Conservation (phyloP, 2,113 vertebrate genomes). For the Columba livia region DNA sequence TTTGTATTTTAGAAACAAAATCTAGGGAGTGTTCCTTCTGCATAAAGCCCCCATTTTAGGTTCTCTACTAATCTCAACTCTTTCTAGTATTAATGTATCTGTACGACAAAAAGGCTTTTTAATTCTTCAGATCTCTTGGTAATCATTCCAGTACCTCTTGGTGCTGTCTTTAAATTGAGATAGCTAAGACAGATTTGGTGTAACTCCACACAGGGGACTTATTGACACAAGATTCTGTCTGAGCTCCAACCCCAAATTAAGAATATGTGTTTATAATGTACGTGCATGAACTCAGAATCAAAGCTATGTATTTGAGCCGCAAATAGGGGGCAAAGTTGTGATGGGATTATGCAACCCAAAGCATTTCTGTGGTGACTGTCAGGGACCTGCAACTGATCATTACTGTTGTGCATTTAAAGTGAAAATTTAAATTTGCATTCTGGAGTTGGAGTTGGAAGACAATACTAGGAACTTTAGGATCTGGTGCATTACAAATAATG, state of each 20-base stretch:
- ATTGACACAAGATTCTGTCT: not conserved
- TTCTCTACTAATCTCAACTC: not conserved
- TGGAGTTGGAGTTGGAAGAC: not conserved
- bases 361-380: not conserved
- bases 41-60: not conserved
- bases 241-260: not conserved
- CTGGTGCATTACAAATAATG: not conserved
- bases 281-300: not conserved
- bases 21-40: not conserved
- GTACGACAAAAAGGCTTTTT: not conserved
- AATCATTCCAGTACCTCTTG: not conserved
- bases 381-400: not conserved
- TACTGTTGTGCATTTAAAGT: not conserved
- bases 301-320: not conserved
- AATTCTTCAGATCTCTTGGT: not conserved
- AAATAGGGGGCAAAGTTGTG: not conserved
- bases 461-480: not conserved
- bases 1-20: not conserved
- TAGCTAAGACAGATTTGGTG: not conserved
- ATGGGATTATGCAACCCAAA: not conserved
- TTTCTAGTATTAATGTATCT: not conserved
- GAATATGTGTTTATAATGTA: not conserved
- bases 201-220: not conserved
- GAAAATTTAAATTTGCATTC: not conserved
- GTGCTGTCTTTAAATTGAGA: not conserved